A percentile compares a stretch with the other conserved stretches of the same genome.
Conservation (phyloP, 2,113 vertebrate species). For the Oncorhynchus keta region DNA sequence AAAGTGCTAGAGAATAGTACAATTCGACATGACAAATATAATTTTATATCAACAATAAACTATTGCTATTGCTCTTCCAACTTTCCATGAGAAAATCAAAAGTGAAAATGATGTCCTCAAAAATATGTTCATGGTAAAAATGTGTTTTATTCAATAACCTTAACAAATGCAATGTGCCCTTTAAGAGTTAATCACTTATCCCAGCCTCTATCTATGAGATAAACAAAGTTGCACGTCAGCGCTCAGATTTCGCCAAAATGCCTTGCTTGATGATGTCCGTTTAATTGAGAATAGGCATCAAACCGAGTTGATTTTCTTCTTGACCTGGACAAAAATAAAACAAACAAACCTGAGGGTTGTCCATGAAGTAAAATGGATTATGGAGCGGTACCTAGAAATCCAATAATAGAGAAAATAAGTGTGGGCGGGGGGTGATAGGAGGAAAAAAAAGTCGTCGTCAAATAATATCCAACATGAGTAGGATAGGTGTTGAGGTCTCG, state of each 20-base stretch:
- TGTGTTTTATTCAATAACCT: slow-evolving; percentile 43
- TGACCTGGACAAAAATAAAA: slow-evolving; percentile 35
- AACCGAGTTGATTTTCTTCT: slow-evolving; percentile 23
- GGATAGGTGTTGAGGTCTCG: slow-evolving; percentile 59
- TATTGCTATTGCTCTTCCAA: background rate
- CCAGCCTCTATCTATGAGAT: background rate
- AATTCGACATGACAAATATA: background rate
- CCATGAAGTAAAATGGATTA: background rate
- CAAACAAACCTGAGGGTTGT: background rate
- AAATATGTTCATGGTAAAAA: slow-evolving; percentile 41
- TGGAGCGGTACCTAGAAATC: background rate
- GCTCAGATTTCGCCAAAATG: background rate
- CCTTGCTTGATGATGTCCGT: background rate
- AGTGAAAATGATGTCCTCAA: slow-evolving; percentile 49
- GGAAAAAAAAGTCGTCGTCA: slow-evolving; percentile 26
- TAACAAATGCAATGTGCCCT: slow-evolving; percentile 1
- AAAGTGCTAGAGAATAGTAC: background rate
- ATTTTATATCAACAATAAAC: background rate
- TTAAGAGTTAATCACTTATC: slow-evolving; percentile 40
- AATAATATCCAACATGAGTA: slow-evolving; percentile 61
- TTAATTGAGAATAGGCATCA: slow-evolving; percentile 36
- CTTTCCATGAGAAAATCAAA: slow-evolving; percentile 38
- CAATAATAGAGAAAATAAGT: slow-evolving; percentile 20
- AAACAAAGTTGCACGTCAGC: slow-evolving; percentile 36
- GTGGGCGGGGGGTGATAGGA: slow-evolving; percentile 30